These are phyloP conservation scores for Saccostrea cuccullata DNA, from an alignment of 1,140 invertebrate genomes.

Conservation along the genomic window DNA sequence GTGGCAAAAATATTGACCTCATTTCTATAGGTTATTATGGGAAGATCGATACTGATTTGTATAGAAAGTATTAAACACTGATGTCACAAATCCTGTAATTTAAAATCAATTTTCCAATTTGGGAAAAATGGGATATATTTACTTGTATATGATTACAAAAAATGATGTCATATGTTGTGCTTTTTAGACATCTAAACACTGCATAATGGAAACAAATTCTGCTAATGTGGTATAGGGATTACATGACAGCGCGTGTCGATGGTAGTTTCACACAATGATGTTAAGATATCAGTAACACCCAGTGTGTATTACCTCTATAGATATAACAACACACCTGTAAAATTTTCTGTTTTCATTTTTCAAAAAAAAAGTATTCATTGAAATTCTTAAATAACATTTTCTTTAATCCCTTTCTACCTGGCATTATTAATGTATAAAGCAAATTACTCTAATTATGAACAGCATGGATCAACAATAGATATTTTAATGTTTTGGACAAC, in stretches of 20 bases:
- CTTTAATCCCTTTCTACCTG: not conserved
- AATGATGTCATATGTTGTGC: not conserved
- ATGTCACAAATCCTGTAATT: too few relatives aligned
- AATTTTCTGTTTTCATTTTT: not conserved
- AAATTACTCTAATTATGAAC: slow-evolving; percentile 1
- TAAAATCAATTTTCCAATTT: too few relatives aligned
- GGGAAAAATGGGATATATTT: too few relatives aligned
- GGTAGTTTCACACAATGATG: not conserved
- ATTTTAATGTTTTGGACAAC: slow-evolving; percentile 3
- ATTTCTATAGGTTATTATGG: too few relatives aligned
- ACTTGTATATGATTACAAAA: not conserved
- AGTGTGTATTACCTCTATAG: slow-evolving; percentile 2
- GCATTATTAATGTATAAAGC: not conserved
- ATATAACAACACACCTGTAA: slow-evolving; percentile 4
- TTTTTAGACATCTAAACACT: too few relatives aligned
- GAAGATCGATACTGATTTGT: too few relatives aligned
- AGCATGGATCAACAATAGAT: slow-evolving; percentile 27
- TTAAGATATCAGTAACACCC: not conserved
- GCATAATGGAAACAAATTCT: not conserved
- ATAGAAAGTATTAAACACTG: too few relatives aligned
- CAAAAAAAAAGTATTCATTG: not conserved
- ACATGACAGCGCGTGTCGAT: not conserved
- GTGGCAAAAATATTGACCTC: not conserved
- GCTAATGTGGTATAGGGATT: slow-evolving; percentile 9
- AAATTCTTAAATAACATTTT: not conserved